A percentile compares a stretch with the other conserved stretches of the same genome.
phyloP scores from a whole-genome alignment of 1,140 invertebrate genomes.

The Zaprionus camerounensis region DNA sequence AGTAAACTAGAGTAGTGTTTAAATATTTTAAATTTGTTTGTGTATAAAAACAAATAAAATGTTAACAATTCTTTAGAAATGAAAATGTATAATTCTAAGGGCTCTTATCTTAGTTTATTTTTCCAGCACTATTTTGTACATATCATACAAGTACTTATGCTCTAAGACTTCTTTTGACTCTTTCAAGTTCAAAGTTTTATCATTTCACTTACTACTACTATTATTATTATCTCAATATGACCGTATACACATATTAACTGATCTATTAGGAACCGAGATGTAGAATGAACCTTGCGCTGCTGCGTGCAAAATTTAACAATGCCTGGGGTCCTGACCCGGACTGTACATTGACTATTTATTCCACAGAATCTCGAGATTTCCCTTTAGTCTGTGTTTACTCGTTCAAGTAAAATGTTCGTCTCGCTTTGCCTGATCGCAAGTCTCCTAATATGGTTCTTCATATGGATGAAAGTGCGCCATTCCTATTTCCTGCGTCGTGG shows the following conservation, averaged over 20 bases:
- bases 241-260: not conserved
- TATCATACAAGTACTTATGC: not conserved
- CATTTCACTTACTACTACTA: not conserved
- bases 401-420: conserved; percentile 23
- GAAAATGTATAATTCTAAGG: not conserved
- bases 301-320: not conserved
- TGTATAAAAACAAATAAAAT: no score
- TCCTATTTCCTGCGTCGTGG: conserved; percentile 49
- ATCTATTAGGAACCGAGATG: not conserved
- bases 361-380: not conserved
- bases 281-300: not conserved
- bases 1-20: no score
- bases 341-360: conserved; percentile 27
- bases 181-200: conserved; percentile 29
- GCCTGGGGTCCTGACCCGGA: conserved; percentile 16
- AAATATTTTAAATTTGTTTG: no score
- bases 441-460: conserved; percentile 11
- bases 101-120: not conserved
- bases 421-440: conserved; percentile 11
- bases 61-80: no score
- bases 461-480: conserved; percentile 34
- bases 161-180: not conserved
- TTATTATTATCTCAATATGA: no score
- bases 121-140: not conserved
- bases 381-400: not conserved